phyloP scores from a whole-genome alignment of 2,113 vertebrate species.

The Callipepla squamata region DNA sequence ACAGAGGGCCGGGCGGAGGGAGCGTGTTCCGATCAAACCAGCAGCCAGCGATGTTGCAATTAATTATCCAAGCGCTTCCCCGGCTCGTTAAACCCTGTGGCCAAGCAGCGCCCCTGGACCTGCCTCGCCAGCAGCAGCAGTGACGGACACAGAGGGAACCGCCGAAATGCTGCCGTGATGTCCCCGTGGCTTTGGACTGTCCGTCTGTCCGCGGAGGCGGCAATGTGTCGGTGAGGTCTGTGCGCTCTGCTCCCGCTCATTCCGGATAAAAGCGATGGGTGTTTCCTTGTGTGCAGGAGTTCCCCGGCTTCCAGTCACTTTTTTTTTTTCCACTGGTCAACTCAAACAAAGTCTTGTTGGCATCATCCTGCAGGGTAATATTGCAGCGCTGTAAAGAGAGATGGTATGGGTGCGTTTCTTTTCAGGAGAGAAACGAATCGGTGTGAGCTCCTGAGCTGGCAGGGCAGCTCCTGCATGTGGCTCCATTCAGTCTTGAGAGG shows the following conservation, averaged over 20 bases:
- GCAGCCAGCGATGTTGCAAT: background rate
- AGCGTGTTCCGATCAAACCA: background rate
- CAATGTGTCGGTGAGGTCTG: background rate
- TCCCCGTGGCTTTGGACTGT: background rate
- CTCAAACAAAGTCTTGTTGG: background rate
- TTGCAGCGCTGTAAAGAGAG: background rate
- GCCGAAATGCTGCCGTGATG: fast-evolving
- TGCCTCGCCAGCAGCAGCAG: background rate
- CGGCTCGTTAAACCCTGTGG: background rate
- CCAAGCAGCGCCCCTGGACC: background rate
- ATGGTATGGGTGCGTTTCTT: background rate
- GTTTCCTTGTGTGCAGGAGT: background rate
- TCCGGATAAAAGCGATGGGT: fast-evolving
- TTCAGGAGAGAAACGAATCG: fast-evolving
- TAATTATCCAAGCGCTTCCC: background rate
- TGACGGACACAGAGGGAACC: background rate
- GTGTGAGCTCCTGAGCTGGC: fast-evolving
- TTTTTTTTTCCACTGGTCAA: background rate
- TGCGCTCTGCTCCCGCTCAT: fast-evolving
- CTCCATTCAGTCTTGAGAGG: background rate
- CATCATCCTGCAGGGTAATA: background rate
- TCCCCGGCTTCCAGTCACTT: background rate
- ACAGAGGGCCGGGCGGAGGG: background rate
- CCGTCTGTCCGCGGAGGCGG: background rate
- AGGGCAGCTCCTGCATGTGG: background rate